Conservation (phyloP, 2,113 vertebrate species). For the Oenanthe oenanthe region DNA sequence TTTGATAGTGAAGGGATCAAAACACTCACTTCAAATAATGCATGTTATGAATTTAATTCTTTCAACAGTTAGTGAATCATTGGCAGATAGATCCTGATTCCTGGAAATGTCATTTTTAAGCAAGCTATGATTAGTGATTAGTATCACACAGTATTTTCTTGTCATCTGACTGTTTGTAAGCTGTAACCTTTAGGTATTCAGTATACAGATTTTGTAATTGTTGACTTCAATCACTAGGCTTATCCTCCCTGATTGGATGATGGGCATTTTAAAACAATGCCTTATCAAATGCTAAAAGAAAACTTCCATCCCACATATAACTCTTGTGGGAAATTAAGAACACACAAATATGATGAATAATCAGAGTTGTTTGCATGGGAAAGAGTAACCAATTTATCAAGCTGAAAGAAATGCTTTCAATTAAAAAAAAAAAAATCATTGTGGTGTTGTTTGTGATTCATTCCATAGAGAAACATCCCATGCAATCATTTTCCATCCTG, state of each 20-base stretch:
- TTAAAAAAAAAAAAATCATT: background rate
- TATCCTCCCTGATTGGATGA: background rate
- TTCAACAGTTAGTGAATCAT: conserved; percentile 31
- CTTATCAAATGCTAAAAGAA: background rate
- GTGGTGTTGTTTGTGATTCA: background rate
- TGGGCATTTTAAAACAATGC: background rate
- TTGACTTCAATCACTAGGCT: background rate
- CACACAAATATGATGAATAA: background rate
- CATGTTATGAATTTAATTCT: background rate
- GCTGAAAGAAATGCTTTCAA: background rate
- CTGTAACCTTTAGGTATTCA: conserved; percentile 30
- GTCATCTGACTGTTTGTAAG: conserved; percentile 31
- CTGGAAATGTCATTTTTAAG: conserved; percentile 32
- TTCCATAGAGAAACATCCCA: background rate
- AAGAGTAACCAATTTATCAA: background rate
- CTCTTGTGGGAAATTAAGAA: background rate
- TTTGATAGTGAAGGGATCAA: conserved; percentile 36
- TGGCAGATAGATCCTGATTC: conserved; percentile 41
- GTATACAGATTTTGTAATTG: background rate
- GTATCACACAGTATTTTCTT: conserved; percentile 32
- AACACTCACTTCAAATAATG: conserved; percentile 14
- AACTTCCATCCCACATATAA: background rate
- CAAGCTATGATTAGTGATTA: conserved; percentile 42
- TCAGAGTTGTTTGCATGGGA: background rate
- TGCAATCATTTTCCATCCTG: background rate